Base-by-base conservation (phyloP, 2,113 vertebrate genomes). In the Phaethon lepturus region DNA sequence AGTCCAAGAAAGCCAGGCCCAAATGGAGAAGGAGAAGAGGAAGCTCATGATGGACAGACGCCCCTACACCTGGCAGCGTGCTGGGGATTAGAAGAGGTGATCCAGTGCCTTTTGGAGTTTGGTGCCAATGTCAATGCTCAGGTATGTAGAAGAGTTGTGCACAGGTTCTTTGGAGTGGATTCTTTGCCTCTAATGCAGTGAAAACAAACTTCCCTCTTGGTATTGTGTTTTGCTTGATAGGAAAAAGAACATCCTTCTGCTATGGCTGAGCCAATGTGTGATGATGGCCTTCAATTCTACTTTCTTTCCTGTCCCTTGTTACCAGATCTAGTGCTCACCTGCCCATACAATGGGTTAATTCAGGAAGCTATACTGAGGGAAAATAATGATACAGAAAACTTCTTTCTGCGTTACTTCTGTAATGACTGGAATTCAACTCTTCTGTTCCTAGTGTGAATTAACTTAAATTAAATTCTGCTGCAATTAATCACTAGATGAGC, bases 51-150 rank as follows among this genome's bases (percentile, higher is more conserved):
- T 75, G 99, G 99, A 49, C 99, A 99, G 98, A 99, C 99, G 1
- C 99, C 99, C 18, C 97, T 99, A 60, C 99, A 99, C 91, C 95
- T 99, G 97, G 99, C 99, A 35, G 98, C 99, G 84, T 99, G 97
- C 76, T 99, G 99, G 99, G 99, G 99, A 0, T 97, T 99, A 60
- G 99, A 99, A 90, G 99, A 99, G 89, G 99, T 99, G 29, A 98
- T 99, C 31, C 99, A 99, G 98, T 99, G 99, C 98, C 99, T 99
- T 98, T 96, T 99, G 96, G 99, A 99, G 97, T 99, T 99, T 88
- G 99, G 98, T 96, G 99, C 99, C 86, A 99, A 99, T 87, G 99
- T 99, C n/a, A 99, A 99, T 53, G 98, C 99, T 92, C 99, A 99
- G 99, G 99, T 99, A 56, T 14, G 74, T 84, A 40, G 14, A 44